Base-by-base conservation (phyloP, 1,140 invertebrate genomes). In the Drosophila willistoni region DNA sequence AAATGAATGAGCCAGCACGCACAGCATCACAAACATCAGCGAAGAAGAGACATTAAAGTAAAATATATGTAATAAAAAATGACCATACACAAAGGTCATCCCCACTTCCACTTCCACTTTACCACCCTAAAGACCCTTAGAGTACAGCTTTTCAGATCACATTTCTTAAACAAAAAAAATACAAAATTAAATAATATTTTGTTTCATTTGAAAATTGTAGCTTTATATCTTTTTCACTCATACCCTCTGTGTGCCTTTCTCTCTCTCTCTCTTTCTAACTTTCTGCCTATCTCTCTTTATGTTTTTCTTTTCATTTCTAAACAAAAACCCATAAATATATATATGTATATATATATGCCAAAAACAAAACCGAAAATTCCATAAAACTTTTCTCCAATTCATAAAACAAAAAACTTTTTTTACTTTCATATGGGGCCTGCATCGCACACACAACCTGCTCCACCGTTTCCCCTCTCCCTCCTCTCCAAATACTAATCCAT, bases 31-130 rank as follows among this genome's bases (percentile, higher is more conserved):
- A 25, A 4, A 25, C 41, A 19, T 0, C 14, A 34, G 25, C 10
- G 12, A 13, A n/a, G 39, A 29, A 19, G 17, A 64, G 73, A 60
- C 66, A 81, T 82, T 81, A 81, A 80, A 74, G 68, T 71, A 81
- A 81, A 81, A 71, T 68, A 81, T 77, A 81, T 82, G 70, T 77
- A 82, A 82, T 81, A 81, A 80, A 81, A 77, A 77, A 13, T 51
- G 44, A 51, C 17, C 44, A 51, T 19, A 10, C 44, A 9, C 44
- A 29, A 29, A 29, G 29, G 29, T 29, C 29, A 14, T 44, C 14
- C 7, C 44, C 17, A 19, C n/a, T 17, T 9, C n/a, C n/a, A 7
- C 44, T 2, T 10, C 7, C 14, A 14, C n/a, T 17, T 9, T 19
- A 9, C 14, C 44, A 2, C 12, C 44, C 17, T 12, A 10, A 47